Evolutionary conservation across 2,113 vertebrate genomes (phyloP).

Genomic region (Melanostigma gelatinosum): DNA sequence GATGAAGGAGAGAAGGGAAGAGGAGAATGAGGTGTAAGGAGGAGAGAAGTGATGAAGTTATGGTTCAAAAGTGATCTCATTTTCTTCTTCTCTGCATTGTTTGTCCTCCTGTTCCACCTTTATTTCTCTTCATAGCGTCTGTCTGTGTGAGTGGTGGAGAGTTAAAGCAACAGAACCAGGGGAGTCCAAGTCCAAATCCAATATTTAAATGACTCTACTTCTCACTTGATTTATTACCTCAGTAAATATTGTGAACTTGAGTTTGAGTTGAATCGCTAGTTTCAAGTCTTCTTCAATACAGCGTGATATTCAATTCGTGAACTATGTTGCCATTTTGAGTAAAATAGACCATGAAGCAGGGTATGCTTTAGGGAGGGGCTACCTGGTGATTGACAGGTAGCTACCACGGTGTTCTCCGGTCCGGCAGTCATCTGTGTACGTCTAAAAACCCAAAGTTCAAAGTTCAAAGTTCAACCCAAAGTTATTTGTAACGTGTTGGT

Average conservation of each 20-base stretch:
- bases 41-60: background rate
- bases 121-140: background rate
- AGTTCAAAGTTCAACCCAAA: too few relatives aligned
- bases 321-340: too few relatives aligned
- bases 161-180: background rate
- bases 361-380: too few relatives aligned
- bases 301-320: too few relatives aligned
- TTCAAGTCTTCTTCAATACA: too few relatives aligned
- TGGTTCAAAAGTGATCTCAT: slow-evolving; percentile 48
- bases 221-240: background rate
- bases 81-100: slow-evolving; percentile 42
- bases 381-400: too few relatives aligned
- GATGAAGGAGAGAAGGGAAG: background rate
- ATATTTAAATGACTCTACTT: background rate
- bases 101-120: background rate
- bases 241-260: background rate
- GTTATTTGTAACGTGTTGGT: too few relatives aligned
- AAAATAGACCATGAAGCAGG: too few relatives aligned
- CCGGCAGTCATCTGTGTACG: too few relatives aligned
- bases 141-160: background rate
- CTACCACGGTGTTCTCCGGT: too few relatives aligned
- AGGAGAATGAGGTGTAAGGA: background rate
- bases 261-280: too few relatives aligned
- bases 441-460: too few relatives aligned
- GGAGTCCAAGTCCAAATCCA: background rate